phyloP scores from a whole-genome alignment of 2,888 invertebrate species.

The Drosophila paramelanica region DNA sequence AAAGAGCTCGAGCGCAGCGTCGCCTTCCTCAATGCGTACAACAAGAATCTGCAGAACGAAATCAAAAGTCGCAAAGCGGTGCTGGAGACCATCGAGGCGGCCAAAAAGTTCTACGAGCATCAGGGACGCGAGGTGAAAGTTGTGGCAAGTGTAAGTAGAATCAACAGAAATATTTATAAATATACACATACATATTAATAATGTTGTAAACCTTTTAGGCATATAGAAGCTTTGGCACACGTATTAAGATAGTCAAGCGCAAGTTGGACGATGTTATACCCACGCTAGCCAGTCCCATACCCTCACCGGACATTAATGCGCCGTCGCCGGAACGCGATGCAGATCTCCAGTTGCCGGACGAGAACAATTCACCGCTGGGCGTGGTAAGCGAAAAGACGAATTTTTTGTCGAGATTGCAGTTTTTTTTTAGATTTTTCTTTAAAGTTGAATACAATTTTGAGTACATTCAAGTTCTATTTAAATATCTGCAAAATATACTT shows the following conservation, averaged over 20 bases:
- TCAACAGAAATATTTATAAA: accelerated
- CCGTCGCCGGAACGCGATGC: slow-evolving; percentile 93
- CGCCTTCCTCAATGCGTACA: slow-evolving; percentile 91
- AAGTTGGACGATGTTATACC: slow-evolving; percentile 93
- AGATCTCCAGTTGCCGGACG: slow-evolving; percentile 90
- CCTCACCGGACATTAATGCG: slow-evolving; percentile 87
- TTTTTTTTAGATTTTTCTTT: not conserved
- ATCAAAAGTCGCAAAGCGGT: slow-evolving; percentile 92
- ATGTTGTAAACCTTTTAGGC: slow-evolving; percentile 88
- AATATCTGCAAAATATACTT: not conserved
- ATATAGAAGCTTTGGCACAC: slow-evolving; percentile 95
- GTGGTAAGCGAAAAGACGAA: slow-evolving; percentile 53
- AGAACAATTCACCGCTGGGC: slow-evolving; percentile 77
- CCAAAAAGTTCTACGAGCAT: slow-evolving; percentile 94
- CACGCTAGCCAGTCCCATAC: slow-evolving; percentile 88
- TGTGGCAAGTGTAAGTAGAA: slow-evolving; percentile 94
- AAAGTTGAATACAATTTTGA: not conserved
- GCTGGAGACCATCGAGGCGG: slow-evolving; percentile 91
- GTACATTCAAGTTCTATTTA: not conserved
- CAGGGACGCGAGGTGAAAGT: slow-evolving; percentile 98
- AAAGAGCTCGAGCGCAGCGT: slow-evolving; percentile 94
- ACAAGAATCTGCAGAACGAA: slow-evolving; percentile 92
- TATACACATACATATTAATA: not conserved
- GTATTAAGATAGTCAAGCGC: slow-evolving; percentile 93
- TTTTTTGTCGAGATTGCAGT: not conserved